Evolutionary conservation across 2,797 vertebrate species (phyloP).

Genomic region (Pseudotriccus pelzelni): DNA sequence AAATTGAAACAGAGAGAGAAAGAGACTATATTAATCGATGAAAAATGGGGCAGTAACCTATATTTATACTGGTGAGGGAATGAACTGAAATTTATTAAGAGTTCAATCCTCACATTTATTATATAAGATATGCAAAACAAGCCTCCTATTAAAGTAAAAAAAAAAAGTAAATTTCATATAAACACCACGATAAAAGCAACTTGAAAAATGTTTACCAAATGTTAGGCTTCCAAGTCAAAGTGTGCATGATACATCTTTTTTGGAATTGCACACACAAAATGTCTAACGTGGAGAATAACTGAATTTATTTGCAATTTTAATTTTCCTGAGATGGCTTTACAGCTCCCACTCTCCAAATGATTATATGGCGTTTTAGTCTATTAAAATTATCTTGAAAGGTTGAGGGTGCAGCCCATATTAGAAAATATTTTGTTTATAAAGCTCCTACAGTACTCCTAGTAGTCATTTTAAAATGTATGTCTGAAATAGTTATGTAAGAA

Average conservation of each 20-base stretch:
- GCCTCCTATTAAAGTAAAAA: neutral
- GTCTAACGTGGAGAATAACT: conserved; percentile 69
- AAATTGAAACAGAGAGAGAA: conserved; percentile 48
- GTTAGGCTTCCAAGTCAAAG: conserved; percentile 53
- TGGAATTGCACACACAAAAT: conserved; percentile 72
- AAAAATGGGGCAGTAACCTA: conserved; percentile 15
- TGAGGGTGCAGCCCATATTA: conserved; percentile 68
- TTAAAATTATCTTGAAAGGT: conserved; percentile 68
- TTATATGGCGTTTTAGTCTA: conserved; percentile 73
- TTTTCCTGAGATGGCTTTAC: conserved; percentile 72
- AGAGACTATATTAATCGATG: conserved; percentile 24
- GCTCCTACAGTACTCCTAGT: conserved; percentile 72
- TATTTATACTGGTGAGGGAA: conserved; percentile 29
- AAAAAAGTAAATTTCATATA: neutral
- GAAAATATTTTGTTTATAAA: conserved; percentile 75
- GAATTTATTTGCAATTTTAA: conserved; percentile 77
- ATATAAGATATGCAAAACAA: neutral
- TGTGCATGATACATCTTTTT: conserved; percentile 58
- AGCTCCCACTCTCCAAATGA: conserved; percentile 63
- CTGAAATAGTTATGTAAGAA: conserved; percentile 80
- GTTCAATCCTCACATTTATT: conserved; percentile 41
- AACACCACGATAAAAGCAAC: neutral
- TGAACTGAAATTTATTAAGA: neutral
- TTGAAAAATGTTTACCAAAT: conserved; percentile 35
- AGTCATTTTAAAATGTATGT: conserved; percentile 83